phyloP scores from a whole-genome alignment of 2,888 invertebrate genomes.

The Steinernema scapterisci region DNA sequence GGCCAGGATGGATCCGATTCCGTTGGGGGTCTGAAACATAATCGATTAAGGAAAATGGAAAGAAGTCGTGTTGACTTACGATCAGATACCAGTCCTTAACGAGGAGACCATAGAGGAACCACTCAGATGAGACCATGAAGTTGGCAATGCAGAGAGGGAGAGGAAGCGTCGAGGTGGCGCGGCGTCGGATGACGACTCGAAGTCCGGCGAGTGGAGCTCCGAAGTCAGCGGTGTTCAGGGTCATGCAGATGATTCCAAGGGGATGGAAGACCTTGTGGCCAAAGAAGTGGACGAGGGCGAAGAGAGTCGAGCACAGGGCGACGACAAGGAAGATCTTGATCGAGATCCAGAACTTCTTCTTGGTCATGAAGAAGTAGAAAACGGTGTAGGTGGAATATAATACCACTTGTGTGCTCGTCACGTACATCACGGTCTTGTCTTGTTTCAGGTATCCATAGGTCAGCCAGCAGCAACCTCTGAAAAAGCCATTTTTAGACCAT shows the following conservation, averaged over 20 bases:
- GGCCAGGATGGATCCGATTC: slow-evolving; percentile 78
- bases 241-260: slow-evolving; percentile 76
- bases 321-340: slow-evolving; percentile 58
- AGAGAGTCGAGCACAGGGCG: slow-evolving; percentile 51
- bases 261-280: slow-evolving; percentile 65
- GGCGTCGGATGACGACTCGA: slow-evolving; percentile 78
- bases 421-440: slow-evolving; percentile 62
- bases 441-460: slow-evolving; percentile 64
- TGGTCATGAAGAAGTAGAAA: slow-evolving; percentile 67
- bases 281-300: slow-evolving; percentile 58
- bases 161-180: slow-evolving; percentile 84
- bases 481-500: slow-evolving; percentile 23
- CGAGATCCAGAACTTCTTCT: slow-evolving; percentile 66
- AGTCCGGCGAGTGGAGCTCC: slow-evolving; percentile 82
- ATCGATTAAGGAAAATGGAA: too few relatives aligned
- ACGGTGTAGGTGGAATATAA: slow-evolving; percentile 63
- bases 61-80: slow-evolving; percentile 73
- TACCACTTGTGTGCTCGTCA: slow-evolving; percentile 62
- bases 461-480: slow-evolving; percentile 63
- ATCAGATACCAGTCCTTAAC: slow-evolving; percentile 79
- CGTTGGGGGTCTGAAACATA: slow-evolving; percentile 79
- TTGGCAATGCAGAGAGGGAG: slow-evolving; percentile 86
- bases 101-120: slow-evolving; percentile 82
- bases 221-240: slow-evolving; percentile 80
- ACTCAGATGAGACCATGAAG: slow-evolving; percentile 80